Evolutionary conservation across 2,888 invertebrate species (phyloP).

Genomic region (Biston betularia): DNA sequence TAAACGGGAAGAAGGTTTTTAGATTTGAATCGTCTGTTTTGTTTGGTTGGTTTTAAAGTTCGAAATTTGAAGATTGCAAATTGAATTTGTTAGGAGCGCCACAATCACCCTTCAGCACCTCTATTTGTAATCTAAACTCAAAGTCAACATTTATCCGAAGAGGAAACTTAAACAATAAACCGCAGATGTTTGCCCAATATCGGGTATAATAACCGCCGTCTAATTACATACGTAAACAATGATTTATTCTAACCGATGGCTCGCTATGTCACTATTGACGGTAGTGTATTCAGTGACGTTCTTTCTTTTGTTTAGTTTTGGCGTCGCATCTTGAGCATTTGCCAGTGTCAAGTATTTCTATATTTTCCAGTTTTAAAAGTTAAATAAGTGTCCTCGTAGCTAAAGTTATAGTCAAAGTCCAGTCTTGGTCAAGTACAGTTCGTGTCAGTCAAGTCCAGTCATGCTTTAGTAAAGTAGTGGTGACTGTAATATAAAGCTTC

Average conservation of each 20-base stretch:
- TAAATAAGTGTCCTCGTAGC: too few relatives aligned
- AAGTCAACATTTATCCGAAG: slow-evolving; percentile 21
- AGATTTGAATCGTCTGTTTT: too few relatives aligned
- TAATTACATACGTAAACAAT: slow-evolving; percentile 44
- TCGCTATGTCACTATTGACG: slow-evolving; percentile 11
- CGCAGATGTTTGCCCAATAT: slow-evolving; percentile 31
- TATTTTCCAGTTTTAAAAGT: too few relatives aligned
- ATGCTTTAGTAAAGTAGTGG: too few relatives aligned
- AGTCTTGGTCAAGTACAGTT: too few relatives aligned
- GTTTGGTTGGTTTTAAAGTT: background rate
- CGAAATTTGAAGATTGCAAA: background rate
- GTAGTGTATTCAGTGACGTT: background rate
- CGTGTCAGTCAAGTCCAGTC: too few relatives aligned
- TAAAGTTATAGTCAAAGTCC: too few relatives aligned
- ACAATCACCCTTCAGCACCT: background rate
- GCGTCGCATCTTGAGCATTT: too few relatives aligned
- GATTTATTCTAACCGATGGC: slow-evolving; percentile 42
- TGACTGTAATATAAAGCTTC: too few relatives aligned
- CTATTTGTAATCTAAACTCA: slow-evolving; percentile 25
- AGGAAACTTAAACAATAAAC: slow-evolving; percentile 31
- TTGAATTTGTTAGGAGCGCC: background rate
- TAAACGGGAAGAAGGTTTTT: too few relatives aligned
- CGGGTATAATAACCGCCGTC: slow-evolving; percentile 20
- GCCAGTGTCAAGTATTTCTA: too few relatives aligned
- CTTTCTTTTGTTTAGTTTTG: too few relatives aligned